Percentiles rank a stretch among this genome's conserved stretches.
phyloP scores from a whole-genome alignment of 2,797 vertebrate genomes.

The Pampus argenteus region DNA sequence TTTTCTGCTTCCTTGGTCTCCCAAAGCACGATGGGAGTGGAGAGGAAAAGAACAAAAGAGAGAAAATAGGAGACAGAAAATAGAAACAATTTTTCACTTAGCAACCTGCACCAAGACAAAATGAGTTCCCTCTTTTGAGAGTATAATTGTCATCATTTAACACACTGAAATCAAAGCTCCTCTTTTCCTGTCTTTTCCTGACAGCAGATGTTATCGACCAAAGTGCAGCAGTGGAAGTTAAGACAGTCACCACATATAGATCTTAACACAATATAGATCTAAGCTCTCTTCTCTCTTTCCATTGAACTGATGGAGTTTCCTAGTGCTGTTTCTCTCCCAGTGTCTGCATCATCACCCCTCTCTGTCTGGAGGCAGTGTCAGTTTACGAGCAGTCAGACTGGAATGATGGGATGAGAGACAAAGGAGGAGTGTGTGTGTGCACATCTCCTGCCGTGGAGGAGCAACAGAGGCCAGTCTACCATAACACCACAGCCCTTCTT shows the following conservation, averaged over 20 bases:
- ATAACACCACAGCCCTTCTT: conserved; percentile 34
- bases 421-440: conserved; percentile 7
- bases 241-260: conserved; percentile 56
- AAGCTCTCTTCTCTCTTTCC: conserved; percentile 1
- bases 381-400: conserved; percentile 51
- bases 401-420: conserved; percentile 42
- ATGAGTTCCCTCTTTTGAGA: conserved; percentile 27
- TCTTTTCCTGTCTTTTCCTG: conserved; percentile 16
- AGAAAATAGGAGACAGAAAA: conserved; percentile 1
- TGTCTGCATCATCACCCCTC: conserved; percentile 14
- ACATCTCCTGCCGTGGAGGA: conserved; percentile 5
- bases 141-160: conserved; percentile 14
- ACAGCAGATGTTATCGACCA: conserved; percentile 40
- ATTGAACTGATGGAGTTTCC: background rate
- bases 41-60: background rate
- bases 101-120: conserved; percentile 8
- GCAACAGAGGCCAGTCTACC: conserved; percentile 21
- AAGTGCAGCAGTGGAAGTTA: conserved; percentile 53
- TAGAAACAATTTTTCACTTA: conserved; percentile 12
- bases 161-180: conserved; percentile 15
- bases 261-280: conserved; percentile 13
- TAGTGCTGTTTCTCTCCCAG: background rate
- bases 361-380: conserved; percentile 35
- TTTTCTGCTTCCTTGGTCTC: conserved; percentile 32
- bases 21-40: background rate